These are phyloP conservation scores for Numida meleagris DNA, from an alignment of 2,113 vertebrate species.

Conservation along the genomic window DNA sequence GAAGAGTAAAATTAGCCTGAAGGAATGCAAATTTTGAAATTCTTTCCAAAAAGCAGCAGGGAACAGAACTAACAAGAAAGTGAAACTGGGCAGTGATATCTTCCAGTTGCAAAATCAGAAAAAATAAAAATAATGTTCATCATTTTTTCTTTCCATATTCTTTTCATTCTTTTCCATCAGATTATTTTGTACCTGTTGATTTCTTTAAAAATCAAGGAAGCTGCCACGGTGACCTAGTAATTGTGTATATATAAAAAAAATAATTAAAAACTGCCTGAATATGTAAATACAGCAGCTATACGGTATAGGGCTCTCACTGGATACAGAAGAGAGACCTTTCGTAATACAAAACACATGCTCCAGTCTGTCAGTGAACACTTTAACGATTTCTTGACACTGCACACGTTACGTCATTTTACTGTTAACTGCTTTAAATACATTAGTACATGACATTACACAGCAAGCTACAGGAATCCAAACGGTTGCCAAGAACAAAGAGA, in stretches of 20 bases:
- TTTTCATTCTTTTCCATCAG: no score
- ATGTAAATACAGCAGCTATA: not conserved
- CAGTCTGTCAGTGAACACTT: not conserved
- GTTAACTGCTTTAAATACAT: not conserved
- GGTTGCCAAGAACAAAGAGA: not conserved
- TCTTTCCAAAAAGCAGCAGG: not conserved
- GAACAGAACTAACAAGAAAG: not conserved
- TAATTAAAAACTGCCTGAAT: not conserved
- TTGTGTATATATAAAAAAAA: not conserved
- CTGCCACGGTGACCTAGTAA: not conserved
- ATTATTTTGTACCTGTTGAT: not conserved
- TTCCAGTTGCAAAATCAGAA: not conserved
- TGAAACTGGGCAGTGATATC: not conserved
- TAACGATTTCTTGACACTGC: not conserved
- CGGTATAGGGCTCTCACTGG: not conserved
- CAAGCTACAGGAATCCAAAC: not conserved
- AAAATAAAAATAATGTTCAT: not conserved
- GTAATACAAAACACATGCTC: not conserved
- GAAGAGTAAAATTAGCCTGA: not conserved
- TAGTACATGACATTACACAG: not conserved
- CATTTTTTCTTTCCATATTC: not conserved
- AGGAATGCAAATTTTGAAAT: not conserved
- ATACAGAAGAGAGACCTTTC: not conserved
- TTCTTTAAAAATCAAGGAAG: not conserved
- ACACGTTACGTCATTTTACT: not conserved